Evolutionary conservation across 2,888 invertebrate species (phyloP).

Genomic region (Melipona beecheii): DNA sequence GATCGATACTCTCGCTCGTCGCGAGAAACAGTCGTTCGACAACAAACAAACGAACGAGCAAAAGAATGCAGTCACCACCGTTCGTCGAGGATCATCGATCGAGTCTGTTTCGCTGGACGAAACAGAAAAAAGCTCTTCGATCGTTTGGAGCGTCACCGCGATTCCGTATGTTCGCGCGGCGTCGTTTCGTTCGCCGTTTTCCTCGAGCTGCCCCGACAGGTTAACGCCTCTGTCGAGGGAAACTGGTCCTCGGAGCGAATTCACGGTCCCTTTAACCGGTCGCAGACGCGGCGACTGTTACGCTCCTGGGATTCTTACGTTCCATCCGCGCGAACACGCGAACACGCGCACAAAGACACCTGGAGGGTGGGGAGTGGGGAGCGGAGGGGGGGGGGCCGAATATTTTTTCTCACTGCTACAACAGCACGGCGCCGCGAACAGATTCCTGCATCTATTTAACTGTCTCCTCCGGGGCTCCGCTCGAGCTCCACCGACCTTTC

Average conservation of each 20-base stretch:
- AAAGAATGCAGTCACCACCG: not conserved
- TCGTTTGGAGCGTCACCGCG: not conserved
- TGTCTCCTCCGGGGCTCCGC: slow-evolving; percentile 55
- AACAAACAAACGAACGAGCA: not conserved
- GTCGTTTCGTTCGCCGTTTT: not conserved
- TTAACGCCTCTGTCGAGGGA: slow-evolving; percentile 12
- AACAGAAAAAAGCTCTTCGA: not conserved
- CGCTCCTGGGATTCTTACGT: slow-evolving; percentile 59
- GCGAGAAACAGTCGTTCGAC: not conserved
- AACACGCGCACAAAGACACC: slow-evolving; percentile 3
- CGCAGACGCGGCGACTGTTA: slow-evolving; percentile 37
- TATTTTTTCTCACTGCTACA: slow-evolving; percentile 68
- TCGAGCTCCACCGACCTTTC: slow-evolving; percentile 44
- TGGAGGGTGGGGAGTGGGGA: no score
- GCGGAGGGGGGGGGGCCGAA: slow-evolving; percentile 15
- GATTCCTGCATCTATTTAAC: slow-evolving; percentile 82
- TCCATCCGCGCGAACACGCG: slow-evolving; percentile 19
- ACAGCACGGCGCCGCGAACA: slow-evolving; percentile 78
- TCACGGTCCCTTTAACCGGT: slow-evolving; percentile 21
- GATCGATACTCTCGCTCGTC: not conserved
- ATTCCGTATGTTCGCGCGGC: not conserved
- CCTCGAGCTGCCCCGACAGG: slow-evolving; percentile 5
- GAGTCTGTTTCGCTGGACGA: not conserved
- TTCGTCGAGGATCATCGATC: slow-evolving; percentile 36
- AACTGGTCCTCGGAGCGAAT: slow-evolving; percentile 2